Conservation (phyloP, 2,113 vertebrate species). For the Chloropsis cyanopogon region DNA sequence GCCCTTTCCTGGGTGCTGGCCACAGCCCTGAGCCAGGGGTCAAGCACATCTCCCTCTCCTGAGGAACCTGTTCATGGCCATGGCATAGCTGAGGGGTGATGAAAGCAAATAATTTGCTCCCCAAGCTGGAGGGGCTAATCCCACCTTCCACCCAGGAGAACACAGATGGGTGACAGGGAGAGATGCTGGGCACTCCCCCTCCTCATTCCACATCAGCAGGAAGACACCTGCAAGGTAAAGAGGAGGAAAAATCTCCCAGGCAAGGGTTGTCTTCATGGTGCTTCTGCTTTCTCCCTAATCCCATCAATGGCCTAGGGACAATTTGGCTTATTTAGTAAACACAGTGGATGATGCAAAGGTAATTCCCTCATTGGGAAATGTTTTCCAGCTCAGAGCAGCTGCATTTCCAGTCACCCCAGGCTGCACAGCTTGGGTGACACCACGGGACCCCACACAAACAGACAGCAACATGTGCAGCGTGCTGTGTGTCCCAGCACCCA, state of each 20-base stretch:
- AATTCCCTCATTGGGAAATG: neutral
- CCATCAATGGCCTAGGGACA: neutral
- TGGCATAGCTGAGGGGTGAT: neutral
- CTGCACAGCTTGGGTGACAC: neutral
- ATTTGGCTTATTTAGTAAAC: neutral
- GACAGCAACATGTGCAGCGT: rapidly evolving
- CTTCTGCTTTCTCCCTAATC: neutral
- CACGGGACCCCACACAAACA: neutral
- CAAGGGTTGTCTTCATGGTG: neutral
- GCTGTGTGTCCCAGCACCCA: neutral
- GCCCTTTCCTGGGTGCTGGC: neutral
- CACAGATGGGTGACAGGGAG: neutral
- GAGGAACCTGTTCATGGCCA: neutral
- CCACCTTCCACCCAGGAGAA: neutral
- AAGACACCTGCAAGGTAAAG: neutral
- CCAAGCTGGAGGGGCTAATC: neutral
- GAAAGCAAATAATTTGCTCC: neutral
- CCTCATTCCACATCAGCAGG: neutral
- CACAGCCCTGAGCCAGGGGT: neutral
- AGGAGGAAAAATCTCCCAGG: neutral
- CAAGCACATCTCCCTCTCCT: neutral
- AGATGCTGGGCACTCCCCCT: neutral
- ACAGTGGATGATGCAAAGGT: neutral
- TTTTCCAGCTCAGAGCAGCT: neutral
- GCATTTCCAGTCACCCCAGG: neutral